phyloP scores from a whole-genome alignment of 2,797 vertebrate genomes.

The Tadarida brasiliensis region DNA sequence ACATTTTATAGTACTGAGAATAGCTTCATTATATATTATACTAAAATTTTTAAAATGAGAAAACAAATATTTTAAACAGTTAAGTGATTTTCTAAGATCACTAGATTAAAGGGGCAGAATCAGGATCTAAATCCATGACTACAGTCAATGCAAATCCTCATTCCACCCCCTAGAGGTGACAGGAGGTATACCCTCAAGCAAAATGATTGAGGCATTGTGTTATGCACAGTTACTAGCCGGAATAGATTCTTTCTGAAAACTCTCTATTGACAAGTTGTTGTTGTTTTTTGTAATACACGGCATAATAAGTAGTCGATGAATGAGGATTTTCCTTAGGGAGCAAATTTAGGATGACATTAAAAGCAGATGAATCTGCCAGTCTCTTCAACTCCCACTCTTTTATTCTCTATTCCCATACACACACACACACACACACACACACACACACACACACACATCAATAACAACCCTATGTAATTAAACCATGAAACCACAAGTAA shows the following conservation, averaged over 20 bases:
- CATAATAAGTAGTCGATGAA: neutral
- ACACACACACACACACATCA: neutral
- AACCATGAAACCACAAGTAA: neutral
- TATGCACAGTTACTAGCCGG: neutral
- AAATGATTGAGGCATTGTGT: neutral
- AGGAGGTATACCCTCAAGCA: neutral
- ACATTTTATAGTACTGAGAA: neutral
- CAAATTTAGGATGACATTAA: neutral
- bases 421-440: neutral
- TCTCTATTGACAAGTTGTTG: neutral
- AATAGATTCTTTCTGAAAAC: neutral
- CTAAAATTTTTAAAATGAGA: neutral
- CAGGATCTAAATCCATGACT: neutral
- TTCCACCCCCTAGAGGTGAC: neutral
- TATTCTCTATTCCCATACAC: neutral
- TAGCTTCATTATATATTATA: neutral
- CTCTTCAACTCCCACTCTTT: neutral
- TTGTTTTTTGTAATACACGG: neutral
- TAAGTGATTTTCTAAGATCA: neutral
- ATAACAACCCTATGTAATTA: neutral
- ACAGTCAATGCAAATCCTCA: neutral
- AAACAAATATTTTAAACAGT: neutral
- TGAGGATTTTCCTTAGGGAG: neutral
- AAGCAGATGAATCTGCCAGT: neutral
- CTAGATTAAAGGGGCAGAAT: neutral